phyloP scores from a whole-genome alignment of 2,888 invertebrate species.

The Ganaspis brasiliensis region DNA sequence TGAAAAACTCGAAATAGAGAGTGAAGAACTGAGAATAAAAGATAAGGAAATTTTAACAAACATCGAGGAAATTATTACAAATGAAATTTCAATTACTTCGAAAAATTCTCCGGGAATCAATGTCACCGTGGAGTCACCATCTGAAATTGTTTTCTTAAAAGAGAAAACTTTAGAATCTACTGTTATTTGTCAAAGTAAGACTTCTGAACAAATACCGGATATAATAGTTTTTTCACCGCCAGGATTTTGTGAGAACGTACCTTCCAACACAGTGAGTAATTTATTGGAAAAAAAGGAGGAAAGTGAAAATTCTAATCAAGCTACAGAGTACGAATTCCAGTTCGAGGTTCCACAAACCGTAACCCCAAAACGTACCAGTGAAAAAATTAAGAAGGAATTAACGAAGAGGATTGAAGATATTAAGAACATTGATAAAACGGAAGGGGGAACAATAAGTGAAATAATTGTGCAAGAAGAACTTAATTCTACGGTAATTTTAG shows the following conservation, averaged over 20 bases:
- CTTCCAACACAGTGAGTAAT: too few species aligned
- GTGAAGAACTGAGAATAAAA: too few species aligned
- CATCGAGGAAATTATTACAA: background rate
- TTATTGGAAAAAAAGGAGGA: background rate
- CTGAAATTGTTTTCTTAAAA: background rate
- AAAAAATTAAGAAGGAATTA: background rate
- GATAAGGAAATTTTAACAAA: background rate
- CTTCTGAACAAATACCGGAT: background rate
- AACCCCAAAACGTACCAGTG: background rate
- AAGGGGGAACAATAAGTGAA: background rate
- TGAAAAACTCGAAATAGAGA: too few species aligned
- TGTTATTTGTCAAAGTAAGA: background rate
- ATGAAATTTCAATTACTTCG: background rate
- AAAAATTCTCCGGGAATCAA: background rate
- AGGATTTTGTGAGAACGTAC: too few species aligned
- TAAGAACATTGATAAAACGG: background rate
- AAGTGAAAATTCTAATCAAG: too few species aligned
- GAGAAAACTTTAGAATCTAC: background rate
- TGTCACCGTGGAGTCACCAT: background rate
- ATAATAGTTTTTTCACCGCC: background rate
- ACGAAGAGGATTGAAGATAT: conserved; percentile 18
- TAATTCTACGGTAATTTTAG: conserved; percentile 50
- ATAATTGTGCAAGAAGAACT: background rate
- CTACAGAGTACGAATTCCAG: background rate
- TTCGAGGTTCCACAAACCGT: conserved; percentile 1